phyloP scores from a whole-genome alignment of 2,797 vertebrate species.

The Silurus aristotelis region DNA sequence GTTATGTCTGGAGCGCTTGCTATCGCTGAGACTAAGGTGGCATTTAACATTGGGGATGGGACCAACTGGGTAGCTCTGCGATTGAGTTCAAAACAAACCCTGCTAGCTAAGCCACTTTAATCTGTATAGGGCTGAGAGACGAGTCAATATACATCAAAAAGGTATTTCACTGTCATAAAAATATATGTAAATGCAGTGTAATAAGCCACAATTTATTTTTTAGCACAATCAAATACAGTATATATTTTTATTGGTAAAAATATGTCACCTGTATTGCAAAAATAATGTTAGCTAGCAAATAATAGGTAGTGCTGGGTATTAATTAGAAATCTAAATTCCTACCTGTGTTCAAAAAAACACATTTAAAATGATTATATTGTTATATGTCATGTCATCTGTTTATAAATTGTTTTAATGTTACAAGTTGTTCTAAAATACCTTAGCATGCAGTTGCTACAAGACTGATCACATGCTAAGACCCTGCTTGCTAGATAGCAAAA shows the following conservation, averaged over 20 bases:
- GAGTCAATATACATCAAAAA: neutral
- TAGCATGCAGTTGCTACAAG: neutral
- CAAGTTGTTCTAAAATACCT: neutral
- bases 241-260: neutral
- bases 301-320: neutral
- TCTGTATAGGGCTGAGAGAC: neutral
- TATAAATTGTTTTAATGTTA: neutral
- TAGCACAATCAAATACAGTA: neutral
- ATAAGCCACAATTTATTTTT: neutral
- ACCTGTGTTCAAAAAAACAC: neutral
- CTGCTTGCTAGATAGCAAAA: neutral
- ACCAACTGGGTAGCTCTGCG: constrained; percentile 27
- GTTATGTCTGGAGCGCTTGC: constrained; percentile 49
- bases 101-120: neutral
- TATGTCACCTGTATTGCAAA: neutral
- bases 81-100: neutral
- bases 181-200: neutral
- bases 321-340: neutral
- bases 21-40: constrained; percentile 36
- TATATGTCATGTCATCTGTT: neutral
- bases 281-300: neutral
- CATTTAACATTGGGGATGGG: constrained; percentile 43
- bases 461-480: neutral
- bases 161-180: neutral
- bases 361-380: neutral